Percentiles rank a stretch among this genome's conserved stretches.
Conservation (phyloP, 1,140 invertebrate species). For the Papilio xuthus region DNA sequence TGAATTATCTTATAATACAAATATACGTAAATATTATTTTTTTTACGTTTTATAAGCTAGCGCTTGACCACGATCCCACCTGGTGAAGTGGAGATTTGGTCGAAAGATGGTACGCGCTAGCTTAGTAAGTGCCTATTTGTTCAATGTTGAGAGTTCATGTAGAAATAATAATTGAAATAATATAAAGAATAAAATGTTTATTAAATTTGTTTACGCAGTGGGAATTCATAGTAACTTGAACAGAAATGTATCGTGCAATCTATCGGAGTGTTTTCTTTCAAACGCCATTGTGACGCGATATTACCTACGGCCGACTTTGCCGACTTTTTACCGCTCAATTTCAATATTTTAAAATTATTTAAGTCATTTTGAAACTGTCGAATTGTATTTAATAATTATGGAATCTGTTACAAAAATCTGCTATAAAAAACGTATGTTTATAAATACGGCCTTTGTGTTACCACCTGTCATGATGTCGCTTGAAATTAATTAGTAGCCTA, state of each 20-base stretch:
- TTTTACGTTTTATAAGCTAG: no score
- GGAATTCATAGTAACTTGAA: slow-evolving; percentile 26
- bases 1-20: no score
- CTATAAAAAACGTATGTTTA: neutral
- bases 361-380: neutral
- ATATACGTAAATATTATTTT: no score
- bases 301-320: slow-evolving; percentile 22
- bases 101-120: no score
- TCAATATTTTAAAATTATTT: no score
- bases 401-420: neutral
- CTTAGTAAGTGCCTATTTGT: no score
- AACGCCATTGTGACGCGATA: slow-evolving; percentile 29
- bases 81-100: no score
- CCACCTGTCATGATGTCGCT: neutral
- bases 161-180: no score
- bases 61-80: no score
- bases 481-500: neutral
- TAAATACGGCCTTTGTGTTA: neutral
- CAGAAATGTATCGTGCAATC: slow-evolving; percentile 36
- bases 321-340: no score
- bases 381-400: neutral
- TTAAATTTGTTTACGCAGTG: no score
- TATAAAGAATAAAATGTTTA: no score
- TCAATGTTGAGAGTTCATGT: slow-evolving; percentile 6
- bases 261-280: slow-evolving; percentile 5